phyloP scores from a whole-genome alignment of 2,113 vertebrate genomes.

The Myodes glareolus region DNA sequence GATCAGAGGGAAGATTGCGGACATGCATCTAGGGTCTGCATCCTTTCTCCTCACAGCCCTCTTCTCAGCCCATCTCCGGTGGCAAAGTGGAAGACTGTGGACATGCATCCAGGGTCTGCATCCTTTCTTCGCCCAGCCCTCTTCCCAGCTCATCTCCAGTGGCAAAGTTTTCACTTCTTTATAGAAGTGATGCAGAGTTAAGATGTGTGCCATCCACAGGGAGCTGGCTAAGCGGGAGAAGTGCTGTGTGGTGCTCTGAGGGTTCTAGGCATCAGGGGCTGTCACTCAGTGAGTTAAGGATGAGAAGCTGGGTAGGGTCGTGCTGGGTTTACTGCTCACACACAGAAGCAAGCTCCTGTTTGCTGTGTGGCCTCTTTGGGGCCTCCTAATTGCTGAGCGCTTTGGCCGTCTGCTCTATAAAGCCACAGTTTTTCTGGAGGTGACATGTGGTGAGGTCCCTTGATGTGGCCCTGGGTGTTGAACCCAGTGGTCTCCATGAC shows the following conservation, averaged over 20 bases:
- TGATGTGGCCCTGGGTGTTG: neutral
- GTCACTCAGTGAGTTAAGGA: neutral
- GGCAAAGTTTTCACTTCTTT: neutral
- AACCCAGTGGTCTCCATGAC: neutral
- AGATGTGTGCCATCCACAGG: rapidly evolving
- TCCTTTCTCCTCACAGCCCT: neutral
- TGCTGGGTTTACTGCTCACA: neutral
- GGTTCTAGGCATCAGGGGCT: neutral
- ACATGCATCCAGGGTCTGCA: neutral
- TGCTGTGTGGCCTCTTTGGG: neutral
- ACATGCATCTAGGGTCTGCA: neutral
- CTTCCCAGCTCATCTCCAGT: neutral
- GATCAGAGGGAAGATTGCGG: neutral
- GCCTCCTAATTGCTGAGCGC: neutral
- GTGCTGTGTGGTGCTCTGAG: neutral
- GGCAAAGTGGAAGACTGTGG: too few relatives aligned
- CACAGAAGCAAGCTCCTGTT: neutral
- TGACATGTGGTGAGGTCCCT: neutral
- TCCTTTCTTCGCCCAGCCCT: neutral
- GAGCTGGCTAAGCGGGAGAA: neutral
- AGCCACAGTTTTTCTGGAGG: neutral
- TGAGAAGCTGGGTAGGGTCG: neutral
- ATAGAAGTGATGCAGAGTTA: neutral
- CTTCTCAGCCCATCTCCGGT: neutral
- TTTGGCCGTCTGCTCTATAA: neutral